These are phyloP conservation scores for Aphidius colemani DNA, from an alignment of 2,888 invertebrate genomes.

Conservation along the genomic window DNA sequence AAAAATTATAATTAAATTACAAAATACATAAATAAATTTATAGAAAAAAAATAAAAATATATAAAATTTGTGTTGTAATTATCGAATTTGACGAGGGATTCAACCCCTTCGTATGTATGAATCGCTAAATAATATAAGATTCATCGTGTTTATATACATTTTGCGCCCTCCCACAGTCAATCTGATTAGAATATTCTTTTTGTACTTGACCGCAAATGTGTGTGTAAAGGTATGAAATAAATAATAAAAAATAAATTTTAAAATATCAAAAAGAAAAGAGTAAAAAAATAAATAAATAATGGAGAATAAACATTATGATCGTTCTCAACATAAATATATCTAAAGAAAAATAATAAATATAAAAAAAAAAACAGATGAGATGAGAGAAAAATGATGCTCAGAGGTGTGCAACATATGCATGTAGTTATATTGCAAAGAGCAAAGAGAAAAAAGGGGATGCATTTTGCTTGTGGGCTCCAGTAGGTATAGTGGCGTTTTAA, in stretches of 20 bases:
- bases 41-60: background rate
- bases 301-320: constrained; percentile 49
- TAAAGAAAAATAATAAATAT: constrained; percentile 20
- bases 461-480: constrained; percentile 29
- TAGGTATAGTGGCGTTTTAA: constrained; percentile 49
- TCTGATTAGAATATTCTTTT: constrained; percentile 41
- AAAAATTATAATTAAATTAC: too few species aligned
- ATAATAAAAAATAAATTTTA: background rate
- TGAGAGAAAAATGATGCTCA: background rate
- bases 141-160: constrained; percentile 34
- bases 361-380: constrained; percentile 22
- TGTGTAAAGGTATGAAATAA: constrained; percentile 18
- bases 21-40: too few species aligned
- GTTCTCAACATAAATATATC: constrained; percentile 41
- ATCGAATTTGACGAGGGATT: constrained; percentile 16
- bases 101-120: constrained; percentile 25
- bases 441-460: constrained; percentile 28
- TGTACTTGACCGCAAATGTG: constrained; percentile 9
- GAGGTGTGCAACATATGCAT: background rate
- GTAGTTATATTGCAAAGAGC: constrained; percentile 24
- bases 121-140: constrained; percentile 26
- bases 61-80: constrained; percentile 26
- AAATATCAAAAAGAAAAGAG: constrained; percentile 4
- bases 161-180: constrained; percentile 43
- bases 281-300: constrained; percentile 15